These are phyloP conservation scores for Gadopsis bispinosus DNA, from an alignment of 2,797 vertebrate genomes.

Conservation along the genomic window DNA sequence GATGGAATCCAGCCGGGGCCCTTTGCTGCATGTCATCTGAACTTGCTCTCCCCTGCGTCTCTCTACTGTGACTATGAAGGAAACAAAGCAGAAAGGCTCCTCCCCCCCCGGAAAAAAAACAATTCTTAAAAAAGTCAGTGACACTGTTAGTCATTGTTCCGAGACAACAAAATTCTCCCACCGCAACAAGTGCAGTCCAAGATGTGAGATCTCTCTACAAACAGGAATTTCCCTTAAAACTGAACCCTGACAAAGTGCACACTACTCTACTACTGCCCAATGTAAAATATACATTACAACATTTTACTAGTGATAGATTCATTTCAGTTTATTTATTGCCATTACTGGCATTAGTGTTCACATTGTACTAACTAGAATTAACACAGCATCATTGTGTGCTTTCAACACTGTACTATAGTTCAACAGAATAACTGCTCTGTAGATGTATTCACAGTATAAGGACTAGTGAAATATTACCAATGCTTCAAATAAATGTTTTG, in stretches of 20 bases:
- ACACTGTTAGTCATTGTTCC: background rate
- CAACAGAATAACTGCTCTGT: background rate
- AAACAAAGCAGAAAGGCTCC: too few relatives aligned
- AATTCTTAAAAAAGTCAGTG: background rate
- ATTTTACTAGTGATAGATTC: background rate
- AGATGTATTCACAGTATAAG: background rate
- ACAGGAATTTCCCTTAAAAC: constrained; percentile 16
- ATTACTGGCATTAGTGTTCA: background rate
- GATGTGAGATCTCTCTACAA: constrained; percentile 31
- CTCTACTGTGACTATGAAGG: too few relatives aligned
- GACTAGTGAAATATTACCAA: background rate
- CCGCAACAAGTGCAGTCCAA: background rate
- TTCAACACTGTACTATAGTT: background rate
- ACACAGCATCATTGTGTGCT: background rate
- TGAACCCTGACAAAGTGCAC: constrained; percentile 6
- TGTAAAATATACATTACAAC: background rate
- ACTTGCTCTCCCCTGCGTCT: too few relatives aligned
- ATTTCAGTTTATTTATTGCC: background rate
- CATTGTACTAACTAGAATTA: background rate
- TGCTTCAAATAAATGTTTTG: background rate
- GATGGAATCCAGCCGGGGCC: too few relatives aligned
- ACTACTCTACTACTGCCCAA: background rate
- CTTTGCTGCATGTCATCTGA: too few relatives aligned
- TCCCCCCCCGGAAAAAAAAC: too few relatives aligned
- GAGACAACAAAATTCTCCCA: background rate